Evolutionary conservation across 2,888 invertebrate genomes (phyloP).

Genomic region (Agelastica alni): DNA sequence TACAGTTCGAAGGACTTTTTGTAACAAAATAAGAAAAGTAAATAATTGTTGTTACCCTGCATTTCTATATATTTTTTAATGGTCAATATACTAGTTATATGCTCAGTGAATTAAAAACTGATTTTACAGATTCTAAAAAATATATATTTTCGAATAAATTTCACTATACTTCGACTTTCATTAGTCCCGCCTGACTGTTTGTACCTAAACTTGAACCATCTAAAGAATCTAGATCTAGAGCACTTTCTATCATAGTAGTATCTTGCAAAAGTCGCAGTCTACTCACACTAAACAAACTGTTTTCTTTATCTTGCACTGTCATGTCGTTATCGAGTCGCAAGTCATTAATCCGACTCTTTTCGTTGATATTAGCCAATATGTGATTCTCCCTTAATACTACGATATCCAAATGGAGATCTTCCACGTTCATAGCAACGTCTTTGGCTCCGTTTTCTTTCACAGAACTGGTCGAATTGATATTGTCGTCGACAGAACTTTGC

Average conservation of each 20-base stretch:
- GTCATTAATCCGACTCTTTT: constrained; percentile 41
- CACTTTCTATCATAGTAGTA: constrained; percentile 90
- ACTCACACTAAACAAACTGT: constrained; percentile 66
- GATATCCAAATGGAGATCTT: constrained; percentile 63
- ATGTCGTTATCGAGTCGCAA: constrained; percentile 53
- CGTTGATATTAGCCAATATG: constrained; percentile 45
- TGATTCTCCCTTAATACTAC: constrained; percentile 54
- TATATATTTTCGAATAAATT: background rate
- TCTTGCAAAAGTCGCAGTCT: constrained; percentile 75
- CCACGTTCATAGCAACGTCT: constrained; percentile 50
- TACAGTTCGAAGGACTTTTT: too few relatives aligned
- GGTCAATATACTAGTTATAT: too few relatives aligned
- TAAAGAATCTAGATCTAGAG: constrained; percentile 83
- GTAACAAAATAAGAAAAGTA: background rate
- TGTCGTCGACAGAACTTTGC: constrained; percentile 50
- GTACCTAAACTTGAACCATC: constrained; percentile 74
- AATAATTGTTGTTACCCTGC: background rate
- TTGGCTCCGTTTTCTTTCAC: constrained; percentile 27
- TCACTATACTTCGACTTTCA: constrained; percentile 61
- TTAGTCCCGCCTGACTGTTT: constrained; percentile 69
- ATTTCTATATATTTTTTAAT: background rate
- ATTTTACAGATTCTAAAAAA: too few relatives aligned
- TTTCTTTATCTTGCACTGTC: constrained; percentile 55
- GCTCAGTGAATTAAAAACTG: too few relatives aligned
- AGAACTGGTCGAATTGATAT: constrained; percentile 41